These are phyloP conservation scores for Chlamydotis undulata DNA, from an alignment of 2,113 vertebrate genomes.

Conservation along the genomic window DNA sequence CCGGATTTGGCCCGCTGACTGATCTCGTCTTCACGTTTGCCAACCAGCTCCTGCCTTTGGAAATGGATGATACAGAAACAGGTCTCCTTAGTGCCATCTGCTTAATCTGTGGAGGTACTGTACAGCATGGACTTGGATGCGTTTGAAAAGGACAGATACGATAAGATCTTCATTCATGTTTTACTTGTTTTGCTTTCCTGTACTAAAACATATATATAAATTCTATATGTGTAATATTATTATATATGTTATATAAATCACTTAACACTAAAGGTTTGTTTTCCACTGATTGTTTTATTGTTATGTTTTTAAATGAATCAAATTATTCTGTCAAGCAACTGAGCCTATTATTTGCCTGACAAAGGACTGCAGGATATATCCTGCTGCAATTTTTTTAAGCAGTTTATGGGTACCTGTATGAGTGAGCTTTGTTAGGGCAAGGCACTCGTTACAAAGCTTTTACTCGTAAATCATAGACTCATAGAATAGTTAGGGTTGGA, in stretches of 20 bases:
- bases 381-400: neutral
- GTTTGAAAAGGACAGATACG: neutral
- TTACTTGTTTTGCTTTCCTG: neutral
- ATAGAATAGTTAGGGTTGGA: too few relatives aligned
- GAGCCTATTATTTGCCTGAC: neutral
- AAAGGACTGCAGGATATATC: neutral
- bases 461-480: neutral
- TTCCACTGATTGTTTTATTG: neutral
- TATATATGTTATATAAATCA: neutral
- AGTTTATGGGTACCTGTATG: neutral
- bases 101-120: constrained; percentile 91
- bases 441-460: neutral
- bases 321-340: neutral
- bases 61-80: constrained; percentile 96
- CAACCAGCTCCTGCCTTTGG: constrained; percentile 92
- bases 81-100: constrained; percentile 97
- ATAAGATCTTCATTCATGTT: neutral
- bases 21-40: constrained; percentile 96
- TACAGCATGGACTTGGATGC: neutral
- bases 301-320: neutral
- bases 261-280: neutral
- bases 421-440: neutral
- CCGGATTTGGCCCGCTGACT: constrained; percentile 92
- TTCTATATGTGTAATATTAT: neutral
- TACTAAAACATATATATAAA: neutral